Evolutionary conservation across 2,113 vertebrate genomes (phyloP).

Genomic region (Tilapia sparmanii): DNA sequence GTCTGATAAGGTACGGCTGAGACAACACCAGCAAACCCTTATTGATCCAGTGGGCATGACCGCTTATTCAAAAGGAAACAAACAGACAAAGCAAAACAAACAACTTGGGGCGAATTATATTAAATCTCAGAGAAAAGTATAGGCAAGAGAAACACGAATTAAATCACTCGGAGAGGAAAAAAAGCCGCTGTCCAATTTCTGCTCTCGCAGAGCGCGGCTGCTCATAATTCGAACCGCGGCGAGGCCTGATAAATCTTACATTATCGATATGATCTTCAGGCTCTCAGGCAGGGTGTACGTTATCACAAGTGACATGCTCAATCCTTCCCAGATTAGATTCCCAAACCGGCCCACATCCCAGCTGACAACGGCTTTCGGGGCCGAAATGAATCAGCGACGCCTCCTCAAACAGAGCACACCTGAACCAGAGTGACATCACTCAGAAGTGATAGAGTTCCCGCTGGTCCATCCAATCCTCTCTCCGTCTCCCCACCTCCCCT

Average conservation of each 20-base stretch:
- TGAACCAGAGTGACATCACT: slow-evolving; percentile 55
- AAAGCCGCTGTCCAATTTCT: slow-evolving; percentile 60
- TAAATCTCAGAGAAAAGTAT: slow-evolving; percentile 55
- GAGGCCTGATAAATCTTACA: slow-evolving; percentile 74
- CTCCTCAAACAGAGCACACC: slow-evolving; percentile 45
- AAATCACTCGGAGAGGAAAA: slow-evolving; percentile 46
- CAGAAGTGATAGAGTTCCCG: slow-evolving; percentile 51
- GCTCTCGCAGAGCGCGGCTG: slow-evolving; percentile 51
- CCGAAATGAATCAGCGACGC: slow-evolving; percentile 57
- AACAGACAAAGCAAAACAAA: slow-evolving; percentile 58
- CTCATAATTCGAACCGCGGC: slow-evolving; percentile 64
- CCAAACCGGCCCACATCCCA: slow-evolving; percentile 55
- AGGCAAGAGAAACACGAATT: slow-evolving; percentile 49
- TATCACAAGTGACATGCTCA: slow-evolving; percentile 72
- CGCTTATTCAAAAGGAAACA: slow-evolving; percentile 55
- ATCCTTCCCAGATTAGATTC: slow-evolving; percentile 70
- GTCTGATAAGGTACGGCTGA: slow-evolving; percentile 50
- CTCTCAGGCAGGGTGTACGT: slow-evolving; percentile 62
- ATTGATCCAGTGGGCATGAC: slow-evolving; percentile 53
- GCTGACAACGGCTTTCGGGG: slow-evolving; percentile 55
- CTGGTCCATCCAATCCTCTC: not conserved
- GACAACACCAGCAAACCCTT: slow-evolving; percentile 27
- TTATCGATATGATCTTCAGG: slow-evolving; percentile 72
- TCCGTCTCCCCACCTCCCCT: not conserved
- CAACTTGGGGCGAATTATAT: slow-evolving; percentile 51